These are phyloP conservation scores for Odocoileus hemionus DNA, from an alignment of 2,113 vertebrate genomes.

Conservation along the genomic window DNA sequence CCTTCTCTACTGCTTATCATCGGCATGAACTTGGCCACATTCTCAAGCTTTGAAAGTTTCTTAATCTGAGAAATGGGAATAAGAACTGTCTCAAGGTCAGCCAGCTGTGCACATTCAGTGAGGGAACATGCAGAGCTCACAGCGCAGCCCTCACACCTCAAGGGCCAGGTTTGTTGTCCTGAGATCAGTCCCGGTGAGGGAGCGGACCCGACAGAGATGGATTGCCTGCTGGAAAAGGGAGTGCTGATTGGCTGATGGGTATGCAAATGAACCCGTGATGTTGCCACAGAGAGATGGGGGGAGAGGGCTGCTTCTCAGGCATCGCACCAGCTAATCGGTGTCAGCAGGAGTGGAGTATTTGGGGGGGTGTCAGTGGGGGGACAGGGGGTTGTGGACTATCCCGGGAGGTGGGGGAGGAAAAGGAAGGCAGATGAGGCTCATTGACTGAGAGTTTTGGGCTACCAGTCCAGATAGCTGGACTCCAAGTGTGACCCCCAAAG, in stretches of 20 bases:
- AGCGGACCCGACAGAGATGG: not conserved
- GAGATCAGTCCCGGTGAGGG: not conserved
- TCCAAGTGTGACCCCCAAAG: no score
- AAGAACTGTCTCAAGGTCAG: not conserved
- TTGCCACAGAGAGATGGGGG: not conserved
- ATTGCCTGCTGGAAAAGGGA: not conserved
- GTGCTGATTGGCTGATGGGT: not conserved
- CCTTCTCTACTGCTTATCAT: not conserved
- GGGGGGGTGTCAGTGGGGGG: not conserved
- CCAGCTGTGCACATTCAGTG: rapidly evolving
- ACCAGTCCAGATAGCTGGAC: not conserved
- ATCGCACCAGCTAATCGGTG: not conserved
- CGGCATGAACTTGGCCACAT: not conserved
- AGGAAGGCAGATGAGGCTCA: not conserved
- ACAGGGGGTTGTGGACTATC: not conserved
- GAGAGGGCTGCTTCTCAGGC: not conserved
- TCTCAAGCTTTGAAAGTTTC: not conserved
- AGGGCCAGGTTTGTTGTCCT: rapidly evolving
- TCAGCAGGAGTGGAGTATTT: not conserved
- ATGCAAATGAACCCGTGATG: not conserved
- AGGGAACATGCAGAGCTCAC: not conserved
- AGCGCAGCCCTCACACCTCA: rapidly evolving
- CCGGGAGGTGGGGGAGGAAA: not conserved
- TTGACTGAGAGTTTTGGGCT: rapidly evolving
- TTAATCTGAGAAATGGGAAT: not conserved